These are phyloP conservation scores for Ephestia elutella DNA, from an alignment of 1,140 invertebrate species.

Conservation along the genomic window DNA sequence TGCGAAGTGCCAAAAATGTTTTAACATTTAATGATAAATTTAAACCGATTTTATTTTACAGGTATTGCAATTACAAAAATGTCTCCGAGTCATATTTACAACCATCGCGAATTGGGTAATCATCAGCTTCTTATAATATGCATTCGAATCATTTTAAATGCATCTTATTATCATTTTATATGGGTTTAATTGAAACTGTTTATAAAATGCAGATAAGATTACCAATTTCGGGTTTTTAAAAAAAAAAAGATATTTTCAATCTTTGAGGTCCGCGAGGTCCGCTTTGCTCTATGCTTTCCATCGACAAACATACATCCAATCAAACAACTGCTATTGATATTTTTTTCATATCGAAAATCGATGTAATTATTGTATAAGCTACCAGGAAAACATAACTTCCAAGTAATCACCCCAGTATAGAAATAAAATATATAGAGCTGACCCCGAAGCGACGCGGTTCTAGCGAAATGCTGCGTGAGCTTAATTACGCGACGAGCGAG, in stretches of 20 bases:
- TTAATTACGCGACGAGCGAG: conserved; percentile 32
- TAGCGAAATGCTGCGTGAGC: conserved; percentile 30
- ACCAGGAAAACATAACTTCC: too few species aligned
- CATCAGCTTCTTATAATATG: not conserved
- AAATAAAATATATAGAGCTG: conserved; percentile 7
- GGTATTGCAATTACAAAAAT: not conserved
- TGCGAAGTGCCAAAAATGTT: too few species aligned
- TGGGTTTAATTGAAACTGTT: not conserved
- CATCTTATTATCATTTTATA: not conserved
- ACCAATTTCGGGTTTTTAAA: too few species aligned
- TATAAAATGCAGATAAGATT: not conserved
- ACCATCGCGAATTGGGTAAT: not conserved
- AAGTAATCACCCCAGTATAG: not conserved
- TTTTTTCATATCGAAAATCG: too few species aligned
- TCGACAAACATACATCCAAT: too few species aligned
- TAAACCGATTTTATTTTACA: not conserved
- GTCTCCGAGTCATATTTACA: not conserved
- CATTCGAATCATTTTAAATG: not conserved
- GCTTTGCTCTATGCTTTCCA: too few species aligned
- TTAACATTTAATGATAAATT: not conserved
- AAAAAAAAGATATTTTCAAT: too few species aligned
- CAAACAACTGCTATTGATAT: too few species aligned
- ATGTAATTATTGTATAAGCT: too few species aligned
- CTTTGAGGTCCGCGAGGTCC: too few species aligned
- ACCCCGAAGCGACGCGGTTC: conserved; percentile 4